phyloP scores from a whole-genome alignment of 2,797 vertebrate genomes.

The Esox lucius region DNA sequence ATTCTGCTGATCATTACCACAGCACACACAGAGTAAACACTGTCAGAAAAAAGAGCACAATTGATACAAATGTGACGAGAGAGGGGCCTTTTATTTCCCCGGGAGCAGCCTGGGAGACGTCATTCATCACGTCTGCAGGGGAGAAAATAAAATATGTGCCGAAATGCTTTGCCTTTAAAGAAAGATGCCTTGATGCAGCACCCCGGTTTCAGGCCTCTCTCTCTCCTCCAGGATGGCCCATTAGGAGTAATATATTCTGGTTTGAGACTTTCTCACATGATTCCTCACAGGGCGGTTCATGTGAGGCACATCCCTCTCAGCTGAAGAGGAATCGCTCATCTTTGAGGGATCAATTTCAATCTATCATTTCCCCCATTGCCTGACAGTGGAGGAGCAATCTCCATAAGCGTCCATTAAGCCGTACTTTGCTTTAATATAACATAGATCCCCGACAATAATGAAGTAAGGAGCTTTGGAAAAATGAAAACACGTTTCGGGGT shows the following conservation, averaged over 20 bases:
- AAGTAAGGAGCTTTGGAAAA: conserved; percentile 13
- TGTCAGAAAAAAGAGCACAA: conserved; percentile 23
- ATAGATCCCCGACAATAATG: conserved; percentile 7
- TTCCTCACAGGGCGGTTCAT: neutral
- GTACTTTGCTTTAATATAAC: conserved; percentile 14
- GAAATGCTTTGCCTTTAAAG: conserved; percentile 5
- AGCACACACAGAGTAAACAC: conserved; percentile 22
- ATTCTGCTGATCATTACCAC: conserved; percentile 23
- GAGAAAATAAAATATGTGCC: neutral
- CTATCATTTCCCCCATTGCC: conserved; percentile 30
- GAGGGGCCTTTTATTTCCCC: conserved; percentile 23
- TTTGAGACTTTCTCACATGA: conserved; percentile 2
- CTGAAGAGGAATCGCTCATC: conserved; percentile 24
- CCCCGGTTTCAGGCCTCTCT: neutral
- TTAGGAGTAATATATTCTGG: conserved; percentile 14
- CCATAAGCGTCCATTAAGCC: conserved; percentile 17
- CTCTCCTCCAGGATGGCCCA: conserved; percentile 8
- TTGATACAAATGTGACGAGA: conserved; percentile 30
- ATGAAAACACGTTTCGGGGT: conserved; percentile 19
- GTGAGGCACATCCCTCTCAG: conserved; percentile 4
- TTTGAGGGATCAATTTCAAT: conserved; percentile 36
- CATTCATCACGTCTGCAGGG: conserved; percentile 18
- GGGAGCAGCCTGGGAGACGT: neutral
- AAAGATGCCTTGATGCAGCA: neutral
- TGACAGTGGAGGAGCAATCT: conserved; percentile 17